Evolutionary conservation across 1,140 invertebrate species (phyloP), one percentile per base, ranked within the genome.

Genomic region (Paracyclopina nana): DNA sequence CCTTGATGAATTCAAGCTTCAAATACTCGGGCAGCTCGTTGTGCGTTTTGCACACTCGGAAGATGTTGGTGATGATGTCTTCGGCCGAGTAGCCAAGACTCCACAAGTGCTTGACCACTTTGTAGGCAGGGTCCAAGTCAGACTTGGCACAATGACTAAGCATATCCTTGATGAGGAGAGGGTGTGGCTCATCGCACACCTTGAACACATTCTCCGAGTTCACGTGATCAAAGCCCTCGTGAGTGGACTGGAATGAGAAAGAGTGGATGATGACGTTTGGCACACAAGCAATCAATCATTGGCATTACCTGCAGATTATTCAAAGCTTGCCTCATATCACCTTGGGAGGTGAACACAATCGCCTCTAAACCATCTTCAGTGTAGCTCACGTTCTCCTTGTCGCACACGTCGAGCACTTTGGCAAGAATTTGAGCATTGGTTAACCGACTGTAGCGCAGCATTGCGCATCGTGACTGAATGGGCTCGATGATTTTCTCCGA

Each of bases 401-500:
- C 63, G 61, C 80, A 83, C 24, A 91, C 72, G 59, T 80, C 68
- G 4, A 81, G 61, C 1, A 86, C 58, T 61, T 85, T 82, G 0
- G 78, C 76, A 25, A 96, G 68, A 43, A 99, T 70, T 54, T 90
- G 79, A 1, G 79, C 77, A 70, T 99, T 91, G 4, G 76, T 77
- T 1, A 99, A 68, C 60, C 83, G 83, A 1, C 80, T 80, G 67
- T 90, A 99, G n/a, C 92, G 71, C 25, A 99, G 65, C 65, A 98
- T 84, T 8, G 92, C 94, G 72, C 95, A 99, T 29, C 95, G 72
- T 0, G 91, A 97, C 65, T 99, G 95, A 57, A 99, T 97, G 0
- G 95, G 86, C 65, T 98, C 91, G 55, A 99, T 99, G 43, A 99
- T 95, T 70, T 96, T 96, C 61, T 98, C 92, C 54, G 87, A 96